Conservation (phyloP, 2,113 vertebrate species). For the Boulengeromyrus knoepffleri region DNA sequence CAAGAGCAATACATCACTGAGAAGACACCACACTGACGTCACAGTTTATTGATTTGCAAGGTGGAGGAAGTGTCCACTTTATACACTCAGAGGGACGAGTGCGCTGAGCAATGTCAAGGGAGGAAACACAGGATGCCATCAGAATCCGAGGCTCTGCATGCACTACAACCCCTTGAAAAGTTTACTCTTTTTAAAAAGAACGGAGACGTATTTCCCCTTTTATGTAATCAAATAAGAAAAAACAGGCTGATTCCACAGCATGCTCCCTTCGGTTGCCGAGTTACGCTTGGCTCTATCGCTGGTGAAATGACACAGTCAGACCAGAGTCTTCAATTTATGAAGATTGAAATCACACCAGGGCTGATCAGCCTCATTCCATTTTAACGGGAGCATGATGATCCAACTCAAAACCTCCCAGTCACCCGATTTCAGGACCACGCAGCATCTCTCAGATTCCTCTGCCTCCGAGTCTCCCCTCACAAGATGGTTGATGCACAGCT, state of each 20-base stretch:
- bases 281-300: not conserved
- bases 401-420: not conserved
- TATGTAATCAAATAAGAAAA: not conserved
- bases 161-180: not conserved
- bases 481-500: not conserved
- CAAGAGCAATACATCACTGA: not conserved
- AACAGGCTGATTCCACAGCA: not conserved
- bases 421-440: not conserved
- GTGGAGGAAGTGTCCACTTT: not conserved
- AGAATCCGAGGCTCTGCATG: not conserved
- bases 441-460: not conserved
- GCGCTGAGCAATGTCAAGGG: not conserved
- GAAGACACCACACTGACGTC: not conserved
- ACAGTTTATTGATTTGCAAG: not conserved
- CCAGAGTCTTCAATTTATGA: not conserved
- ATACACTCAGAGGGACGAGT: not conserved
- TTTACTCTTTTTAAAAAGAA: not conserved
- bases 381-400: not conserved
- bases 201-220: not conserved
- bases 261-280: not conserved
- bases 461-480: not conserved
- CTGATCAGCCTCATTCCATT: not conserved
- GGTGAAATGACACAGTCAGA: not conserved
- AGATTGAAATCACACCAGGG: not conserved
- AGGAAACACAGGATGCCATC: not conserved